Percentiles rank a stretch among this genome's conserved stretches.
These are phyloP conservation scores for Pempheris klunzingeri DNA, from an alignment of 2,797 vertebrate genomes.

Conservation along the genomic window DNA sequence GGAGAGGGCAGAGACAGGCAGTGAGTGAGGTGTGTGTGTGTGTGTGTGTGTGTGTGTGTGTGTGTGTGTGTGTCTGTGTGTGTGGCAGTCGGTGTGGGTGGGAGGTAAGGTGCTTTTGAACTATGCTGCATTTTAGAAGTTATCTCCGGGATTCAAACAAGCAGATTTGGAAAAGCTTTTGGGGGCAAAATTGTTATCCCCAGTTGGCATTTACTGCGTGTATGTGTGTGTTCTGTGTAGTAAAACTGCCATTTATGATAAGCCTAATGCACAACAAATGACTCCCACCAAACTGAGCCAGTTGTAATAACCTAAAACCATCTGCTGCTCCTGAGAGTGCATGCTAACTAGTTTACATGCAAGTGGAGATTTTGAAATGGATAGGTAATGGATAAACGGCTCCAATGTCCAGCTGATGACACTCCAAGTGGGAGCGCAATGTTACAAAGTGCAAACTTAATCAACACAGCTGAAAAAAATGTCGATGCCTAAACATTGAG, in stretches of 20 bases:
- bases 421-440: background rate
- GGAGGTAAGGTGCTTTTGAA: background rate
- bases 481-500: background rate
- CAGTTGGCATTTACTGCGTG: background rate
- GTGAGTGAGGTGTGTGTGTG: background rate
- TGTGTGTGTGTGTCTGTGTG: background rate
- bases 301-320: background rate
- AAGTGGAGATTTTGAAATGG: background rate
- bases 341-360: background rate
- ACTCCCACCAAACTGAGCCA: no score
- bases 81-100: background rate
- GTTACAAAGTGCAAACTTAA: background rate
- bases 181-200: background rate
- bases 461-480: background rate
- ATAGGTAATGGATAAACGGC: background rate
- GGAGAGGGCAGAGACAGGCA: conserved; percentile 41
- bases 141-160: background rate
- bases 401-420: background rate
- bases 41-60: background rate
- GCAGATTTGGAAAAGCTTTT: background rate
- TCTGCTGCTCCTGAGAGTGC: background rate
- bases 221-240: background rate
- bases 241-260: background rate
- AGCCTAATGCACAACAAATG: background rate
- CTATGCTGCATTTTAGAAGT: background rate